Evolutionary conservation across 1,140 invertebrate genomes (phyloP), one percentile per base, ranked within the genome.

Genomic region (Palaemon carinicauda): DNA sequence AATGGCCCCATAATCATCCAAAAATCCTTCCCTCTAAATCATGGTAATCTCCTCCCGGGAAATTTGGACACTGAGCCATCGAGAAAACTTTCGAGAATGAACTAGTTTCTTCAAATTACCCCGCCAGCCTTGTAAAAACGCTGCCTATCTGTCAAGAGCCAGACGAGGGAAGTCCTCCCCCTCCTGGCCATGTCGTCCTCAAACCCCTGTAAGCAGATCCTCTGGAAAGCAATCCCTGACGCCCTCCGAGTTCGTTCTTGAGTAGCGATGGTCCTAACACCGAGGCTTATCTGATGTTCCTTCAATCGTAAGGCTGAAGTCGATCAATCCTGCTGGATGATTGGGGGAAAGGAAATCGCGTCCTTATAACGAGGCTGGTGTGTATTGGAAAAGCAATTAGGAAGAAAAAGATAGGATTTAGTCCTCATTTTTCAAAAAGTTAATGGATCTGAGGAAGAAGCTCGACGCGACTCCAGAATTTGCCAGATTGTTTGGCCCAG

Each of bases 351-450:
- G 7, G 14, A 53, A 5, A 33, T 14, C 21, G 9, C 5, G 82
- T 33, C 83, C 60, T 12, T 31, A 2, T 80, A 86, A 41, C 77
- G 77, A 78, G 83, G 83, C 24, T 33, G 60, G 83, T 80, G 83
- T 80, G 83, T 86, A 86, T 86, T 86, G 83, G 83, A 86, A 86
- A 86, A 86, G 83, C 83, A 86, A 86, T 86, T 86, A 86, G 83
- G 83, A 53, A 80, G 83, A 86, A 86, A 86, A 86, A 86, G 83
- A 86, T 86, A 80, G 83, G 83, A 86, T 86, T 86, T 86, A 86
- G 77, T 80, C 83, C 65, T 86, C 83, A 86, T 86, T 86, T 86
- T 86, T 86, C 83, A 86, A 86, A 86, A 86, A 86, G 75, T 86
- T 86, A 86, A 86, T 86, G 83, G 83, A 86, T 86, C 79, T 86